A percentile compares a stretch with the other conserved stretches of the same genome.
phyloP scores from a whole-genome alignment of 53 echinoderm and acorn worm genomes.

The Astropecten irregularis region DNA sequence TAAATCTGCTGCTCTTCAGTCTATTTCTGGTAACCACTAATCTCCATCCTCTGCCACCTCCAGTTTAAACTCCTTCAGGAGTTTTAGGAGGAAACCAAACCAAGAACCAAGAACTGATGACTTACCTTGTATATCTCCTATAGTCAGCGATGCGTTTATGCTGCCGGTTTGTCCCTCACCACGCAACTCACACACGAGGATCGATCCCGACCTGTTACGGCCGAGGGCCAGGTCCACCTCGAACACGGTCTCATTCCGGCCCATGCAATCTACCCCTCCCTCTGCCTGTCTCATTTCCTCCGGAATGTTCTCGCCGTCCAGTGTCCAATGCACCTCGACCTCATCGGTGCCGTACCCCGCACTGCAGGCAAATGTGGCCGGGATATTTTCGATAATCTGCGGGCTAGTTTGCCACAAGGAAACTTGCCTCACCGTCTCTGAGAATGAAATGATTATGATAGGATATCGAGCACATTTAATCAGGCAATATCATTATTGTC shows the following conservation, averaged over 20 bases:
- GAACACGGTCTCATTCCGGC: neutral
- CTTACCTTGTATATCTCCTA: slow-evolving; percentile 11
- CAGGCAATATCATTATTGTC: no score
- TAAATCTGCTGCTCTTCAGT: no score
- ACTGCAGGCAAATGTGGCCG: slow-evolving; percentile 15
- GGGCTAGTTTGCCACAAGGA: neutral
- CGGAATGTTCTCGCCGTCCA: neutral
- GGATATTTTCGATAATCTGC: neutral
- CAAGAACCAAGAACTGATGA: neutral
- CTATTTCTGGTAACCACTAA: no score
- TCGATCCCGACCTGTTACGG: neutral
- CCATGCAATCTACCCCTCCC: neutral
- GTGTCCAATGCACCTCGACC: neutral
- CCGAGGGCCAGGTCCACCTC: neutral
- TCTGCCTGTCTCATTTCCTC: neutral
- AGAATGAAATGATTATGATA: neutral
- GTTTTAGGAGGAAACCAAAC: no score
- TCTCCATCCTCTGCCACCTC: no score
- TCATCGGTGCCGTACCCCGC: neutral
- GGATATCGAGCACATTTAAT: no score
- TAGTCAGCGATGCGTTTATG: no score
- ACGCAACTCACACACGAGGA: neutral
- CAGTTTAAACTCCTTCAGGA: no score
- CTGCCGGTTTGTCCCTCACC: no score
- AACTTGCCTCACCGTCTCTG: neutral